Percentiles rank a stretch among this genome's conserved stretches.
Conservation (phyloP, 2,797 vertebrate genomes). For the Peromyscus aztecus region DNA sequence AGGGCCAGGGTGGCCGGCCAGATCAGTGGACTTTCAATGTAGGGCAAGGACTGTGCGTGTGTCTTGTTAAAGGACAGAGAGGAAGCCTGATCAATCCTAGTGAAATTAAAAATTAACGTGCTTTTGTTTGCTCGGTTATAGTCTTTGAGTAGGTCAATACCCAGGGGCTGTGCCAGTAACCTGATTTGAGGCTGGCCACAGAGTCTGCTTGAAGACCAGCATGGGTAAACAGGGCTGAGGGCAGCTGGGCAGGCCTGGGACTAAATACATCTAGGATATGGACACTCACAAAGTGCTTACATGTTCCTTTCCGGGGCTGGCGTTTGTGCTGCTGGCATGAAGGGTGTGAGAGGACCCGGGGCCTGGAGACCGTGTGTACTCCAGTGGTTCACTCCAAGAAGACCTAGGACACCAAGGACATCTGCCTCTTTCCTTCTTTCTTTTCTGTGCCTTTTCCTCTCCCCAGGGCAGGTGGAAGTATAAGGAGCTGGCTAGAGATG, state of each 20-base stretch:
- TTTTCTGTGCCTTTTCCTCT: neutral
- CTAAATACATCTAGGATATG: neutral
- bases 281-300: neutral
- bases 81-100: constrained; percentile 60
- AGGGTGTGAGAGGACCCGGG: neutral
- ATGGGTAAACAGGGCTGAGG: constrained; percentile 35
- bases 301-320: neutral
- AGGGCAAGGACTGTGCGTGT: constrained; percentile 70
- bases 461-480: neutral
- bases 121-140: constrained; percentile 66
- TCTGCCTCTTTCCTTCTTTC: neutral
- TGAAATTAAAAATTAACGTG: constrained; percentile 88
- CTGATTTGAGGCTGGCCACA: constrained; percentile 78
- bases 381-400: neutral
- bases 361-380: neutral
- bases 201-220: neutral
- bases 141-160: constrained; percentile 79
- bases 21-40: constrained; percentile 56
- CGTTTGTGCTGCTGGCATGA: neutral
- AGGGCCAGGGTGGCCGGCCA: neutral
- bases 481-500: neutral
- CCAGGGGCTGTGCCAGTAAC: constrained; percentile 74
- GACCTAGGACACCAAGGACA: neutral
- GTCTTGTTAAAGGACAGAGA: constrained; percentile 68
- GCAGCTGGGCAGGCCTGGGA: neutral